phyloP scores from a whole-genome alignment of 2,888 invertebrate species.

The Leptogaster cylindrica region DNA sequence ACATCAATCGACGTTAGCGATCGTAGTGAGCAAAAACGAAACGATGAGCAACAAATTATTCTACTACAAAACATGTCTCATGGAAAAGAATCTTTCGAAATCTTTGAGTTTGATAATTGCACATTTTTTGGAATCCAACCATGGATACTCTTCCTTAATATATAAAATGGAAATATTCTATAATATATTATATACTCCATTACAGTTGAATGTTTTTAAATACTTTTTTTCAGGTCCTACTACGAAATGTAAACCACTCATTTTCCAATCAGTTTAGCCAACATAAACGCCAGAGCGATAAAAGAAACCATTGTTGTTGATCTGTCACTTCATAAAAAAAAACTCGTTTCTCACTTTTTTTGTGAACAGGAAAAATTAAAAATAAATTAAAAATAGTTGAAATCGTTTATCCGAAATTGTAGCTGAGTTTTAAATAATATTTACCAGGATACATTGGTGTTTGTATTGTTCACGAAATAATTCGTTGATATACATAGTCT shows the following conservation, averaged over 20 bases:
- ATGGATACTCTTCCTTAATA: too few relatives aligned
- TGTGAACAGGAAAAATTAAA: not conserved
- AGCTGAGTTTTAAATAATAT: slow-evolving; percentile 18
- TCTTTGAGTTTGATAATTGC: too few relatives aligned
- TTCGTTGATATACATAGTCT: slow-evolving; percentile 20
- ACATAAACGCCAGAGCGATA: not conserved
- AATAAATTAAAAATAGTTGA: not conserved
- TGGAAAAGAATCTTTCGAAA: too few relatives aligned
- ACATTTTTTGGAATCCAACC: too few relatives aligned
- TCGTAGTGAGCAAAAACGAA: too few relatives aligned
- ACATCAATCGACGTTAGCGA: too few relatives aligned
- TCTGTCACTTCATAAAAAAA: slow-evolving; percentile 23
- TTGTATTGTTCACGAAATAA: slow-evolving; percentile 29
- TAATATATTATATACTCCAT: too few relatives aligned
- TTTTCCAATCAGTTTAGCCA: not conserved
- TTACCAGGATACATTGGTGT: not conserved
- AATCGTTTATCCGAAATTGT: slow-evolving; percentile 7
- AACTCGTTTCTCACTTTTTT: slow-evolving; percentile 17
- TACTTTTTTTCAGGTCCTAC: too few relatives aligned
- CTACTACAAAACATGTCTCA: too few relatives aligned
- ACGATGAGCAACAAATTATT: too few relatives aligned
- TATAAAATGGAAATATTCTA: too few relatives aligned
- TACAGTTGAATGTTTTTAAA: too few relatives aligned
- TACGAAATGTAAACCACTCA: not conserved
- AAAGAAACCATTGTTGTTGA: slow-evolving; percentile 6